phyloP scores from a whole-genome alignment of 2,888 invertebrate species.

The Autographa gamma region DNA sequence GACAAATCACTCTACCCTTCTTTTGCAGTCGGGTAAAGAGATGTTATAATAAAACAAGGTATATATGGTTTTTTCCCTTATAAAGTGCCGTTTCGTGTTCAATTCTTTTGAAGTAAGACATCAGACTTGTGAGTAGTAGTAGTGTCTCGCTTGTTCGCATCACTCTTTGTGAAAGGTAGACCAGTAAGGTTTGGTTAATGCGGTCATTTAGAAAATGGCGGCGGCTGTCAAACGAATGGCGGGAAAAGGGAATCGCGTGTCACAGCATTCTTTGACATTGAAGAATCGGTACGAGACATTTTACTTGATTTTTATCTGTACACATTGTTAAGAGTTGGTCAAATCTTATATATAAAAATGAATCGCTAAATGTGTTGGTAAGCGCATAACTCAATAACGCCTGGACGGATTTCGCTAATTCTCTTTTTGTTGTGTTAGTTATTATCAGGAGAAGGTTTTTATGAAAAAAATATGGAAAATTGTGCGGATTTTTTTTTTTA shows the following conservation, averaged over 20 bases:
- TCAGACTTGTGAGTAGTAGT: neutral
- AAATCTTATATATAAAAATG: too few relatives aligned
- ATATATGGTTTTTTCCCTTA: too few relatives aligned
- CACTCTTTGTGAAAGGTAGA: neutral
- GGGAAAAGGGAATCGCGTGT: neutral
- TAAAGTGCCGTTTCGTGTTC: neutral
- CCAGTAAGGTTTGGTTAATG: neutral
- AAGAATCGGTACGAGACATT: neutral
- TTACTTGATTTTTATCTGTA: neutral
- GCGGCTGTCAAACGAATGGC: neutral
- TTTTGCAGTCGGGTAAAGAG: neutral
- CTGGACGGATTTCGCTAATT: too few relatives aligned
- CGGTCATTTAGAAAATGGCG: neutral
- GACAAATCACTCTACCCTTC: too few relatives aligned
- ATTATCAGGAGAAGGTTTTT: too few relatives aligned
- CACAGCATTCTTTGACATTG: neutral
- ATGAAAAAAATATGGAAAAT: too few relatives aligned
- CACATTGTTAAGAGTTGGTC: too few relatives aligned
- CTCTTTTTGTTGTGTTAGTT: too few relatives aligned
- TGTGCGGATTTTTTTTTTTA: too few relatives aligned
- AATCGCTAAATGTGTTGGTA: too few relatives aligned
- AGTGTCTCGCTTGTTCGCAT: neutral
- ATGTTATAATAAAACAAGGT: neutral
- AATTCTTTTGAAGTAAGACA: neutral
- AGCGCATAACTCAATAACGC: too few relatives aligned